Base-by-base conservation (phyloP, 2,113 vertebrate species). In the Hemiscyllium ocellatum region DNA sequence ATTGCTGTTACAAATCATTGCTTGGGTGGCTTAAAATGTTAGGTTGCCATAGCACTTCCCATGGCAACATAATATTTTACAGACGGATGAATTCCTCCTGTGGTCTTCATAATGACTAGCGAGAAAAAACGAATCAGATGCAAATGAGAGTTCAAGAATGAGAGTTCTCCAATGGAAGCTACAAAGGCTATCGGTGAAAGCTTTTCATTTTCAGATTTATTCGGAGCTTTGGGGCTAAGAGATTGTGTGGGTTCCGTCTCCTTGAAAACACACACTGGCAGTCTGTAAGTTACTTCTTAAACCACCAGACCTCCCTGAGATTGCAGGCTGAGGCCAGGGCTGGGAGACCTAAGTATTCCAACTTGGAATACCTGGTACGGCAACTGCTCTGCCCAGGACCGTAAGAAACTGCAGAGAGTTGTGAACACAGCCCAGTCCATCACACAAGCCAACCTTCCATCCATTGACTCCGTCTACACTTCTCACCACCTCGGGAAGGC, bases 41-140 rank as follows among this genome's bases (percentile, higher is more conserved):
- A 96, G 97, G 97, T 98, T 98, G 97, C 97, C 97, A 98, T 97
- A 98, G 98, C 96, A 61, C 97, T 98, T 98, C 96, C 97, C 97
- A 98, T 97, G 98, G 98, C 97, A 98, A 98, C 97, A 97, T 98
- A 97, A 97, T 97, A 97, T 98, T 97, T 98, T 97, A 97, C 97
- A 97, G 97, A 98, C 98, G 97, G 97, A 98, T 98, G 98, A 97
- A 97, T 97, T 95, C 97, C 96, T 97, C 89, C 95, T 96, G 97
- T 97, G 89, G 97, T 97, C 97, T 97, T 97, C 50, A 72, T 76
- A 95, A 95, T 95, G 68, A 72, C 69, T 72, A 33, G 12, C 61
- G 37, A 93, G 66, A 37, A 83, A 50, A 76, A 37, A 66, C 29
- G 33, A 90, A 61, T 61, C 50, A 66, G 61, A 72, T 95, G n/a